phyloP scores from a whole-genome alignment of 2,888 invertebrate species.

The Torymus texanus region DNA sequence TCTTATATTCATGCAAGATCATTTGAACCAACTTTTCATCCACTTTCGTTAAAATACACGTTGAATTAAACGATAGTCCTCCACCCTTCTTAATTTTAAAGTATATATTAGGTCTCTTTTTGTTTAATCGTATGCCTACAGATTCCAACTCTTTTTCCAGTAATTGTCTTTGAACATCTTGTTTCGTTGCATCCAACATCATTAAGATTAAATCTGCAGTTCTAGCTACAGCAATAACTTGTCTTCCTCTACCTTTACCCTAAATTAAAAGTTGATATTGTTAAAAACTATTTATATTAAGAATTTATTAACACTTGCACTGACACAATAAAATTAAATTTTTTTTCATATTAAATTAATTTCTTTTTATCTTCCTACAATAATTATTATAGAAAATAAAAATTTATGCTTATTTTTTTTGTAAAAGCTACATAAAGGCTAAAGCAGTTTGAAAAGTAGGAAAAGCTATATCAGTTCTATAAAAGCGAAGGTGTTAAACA shows the following conservation, averaged over 20 bases:
- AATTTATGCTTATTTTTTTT: too few relatives aligned
- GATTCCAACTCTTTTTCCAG: constrained; percentile 97
- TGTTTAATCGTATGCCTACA: constrained; percentile 98
- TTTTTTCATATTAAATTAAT: too few relatives aligned
- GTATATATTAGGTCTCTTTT: constrained; percentile 96
- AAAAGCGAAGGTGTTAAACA: too few relatives aligned
- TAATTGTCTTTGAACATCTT: constrained; percentile 93
- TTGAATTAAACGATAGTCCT: constrained; percentile 97
- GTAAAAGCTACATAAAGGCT: too few relatives aligned
- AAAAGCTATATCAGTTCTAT: too few relatives aligned
- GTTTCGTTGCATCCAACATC: constrained; percentile 99
- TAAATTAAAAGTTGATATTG: constrained; percentile 35
- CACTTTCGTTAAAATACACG: constrained; percentile 92
- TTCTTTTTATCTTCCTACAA: too few relatives aligned
- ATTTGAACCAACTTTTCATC: constrained; percentile 98
- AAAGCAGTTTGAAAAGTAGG: too few relatives aligned
- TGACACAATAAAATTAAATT: too few relatives aligned
- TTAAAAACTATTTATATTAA: constrained; percentile 12
- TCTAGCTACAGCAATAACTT: constrained; percentile 98
- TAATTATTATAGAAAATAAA: too few relatives aligned
- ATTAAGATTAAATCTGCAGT: constrained; percentile 98
- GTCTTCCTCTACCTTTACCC: constrained; percentile 92
- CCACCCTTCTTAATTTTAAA: constrained; percentile 98
- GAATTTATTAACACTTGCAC: too few relatives aligned
- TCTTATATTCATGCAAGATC: constrained; percentile 99